Percentiles rank a stretch among this genome's conserved stretches.
These are phyloP conservation scores for Gnathonemus echidnorhynchus DNA, from an alignment of 2,113 vertebrate genomes.

Conservation along the genomic window DNA sequence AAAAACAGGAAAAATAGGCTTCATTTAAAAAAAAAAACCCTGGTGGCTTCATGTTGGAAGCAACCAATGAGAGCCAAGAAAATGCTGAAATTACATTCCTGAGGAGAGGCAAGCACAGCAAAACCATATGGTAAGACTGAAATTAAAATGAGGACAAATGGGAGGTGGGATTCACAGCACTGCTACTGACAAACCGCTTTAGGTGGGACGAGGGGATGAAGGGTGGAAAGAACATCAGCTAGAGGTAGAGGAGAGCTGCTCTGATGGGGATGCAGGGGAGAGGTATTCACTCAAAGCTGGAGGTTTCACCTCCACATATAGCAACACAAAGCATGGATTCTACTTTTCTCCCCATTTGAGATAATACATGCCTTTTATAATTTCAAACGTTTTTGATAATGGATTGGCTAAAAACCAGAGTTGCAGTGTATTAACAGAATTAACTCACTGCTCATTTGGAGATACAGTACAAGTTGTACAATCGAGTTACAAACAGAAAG, in stretches of 20 bases:
- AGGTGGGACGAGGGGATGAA: slow-evolving; percentile 45
- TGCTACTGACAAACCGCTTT: not conserved
- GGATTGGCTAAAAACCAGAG: not conserved
- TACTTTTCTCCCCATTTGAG: not conserved
- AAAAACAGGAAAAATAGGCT: not conserved
- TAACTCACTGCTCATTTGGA: not conserved
- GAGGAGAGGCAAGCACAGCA: not conserved
- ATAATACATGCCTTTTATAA: not conserved
- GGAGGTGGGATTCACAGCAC: slow-evolving; percentile 15
- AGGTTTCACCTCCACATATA: not conserved
- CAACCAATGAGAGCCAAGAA: not conserved
- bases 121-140: not conserved
- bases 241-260: not conserved
- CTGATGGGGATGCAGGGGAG: not conserved
- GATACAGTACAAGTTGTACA: not conserved
- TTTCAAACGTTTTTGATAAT: not conserved
- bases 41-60: not conserved
- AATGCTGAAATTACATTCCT: not conserved
- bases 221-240: slow-evolving; percentile 39
- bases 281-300: not conserved
- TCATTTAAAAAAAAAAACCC: not conserved
- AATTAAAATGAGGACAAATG: not conserved
- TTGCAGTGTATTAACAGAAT: not conserved
- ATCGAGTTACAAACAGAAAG: not conserved
- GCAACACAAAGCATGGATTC: not conserved